Evolutionary conservation across 2,888 invertebrate genomes (phyloP), one percentile per base, ranked within the genome.

Genomic region (Malacosoma neustria): DNA sequence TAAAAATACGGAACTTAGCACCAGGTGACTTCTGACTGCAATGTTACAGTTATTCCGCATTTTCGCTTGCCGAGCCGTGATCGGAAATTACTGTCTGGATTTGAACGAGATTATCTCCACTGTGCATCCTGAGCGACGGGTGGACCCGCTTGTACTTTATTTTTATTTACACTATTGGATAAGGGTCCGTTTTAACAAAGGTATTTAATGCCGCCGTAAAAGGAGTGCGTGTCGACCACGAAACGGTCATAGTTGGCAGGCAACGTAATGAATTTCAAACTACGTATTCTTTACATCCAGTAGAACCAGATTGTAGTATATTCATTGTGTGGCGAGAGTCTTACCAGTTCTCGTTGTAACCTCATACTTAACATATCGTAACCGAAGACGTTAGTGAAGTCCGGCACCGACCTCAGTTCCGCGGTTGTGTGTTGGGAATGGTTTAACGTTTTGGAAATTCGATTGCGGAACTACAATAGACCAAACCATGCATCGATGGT

Each of bases 361-460:
- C 49, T 49, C 57, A 81, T 58, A 81, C 76, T 59, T 52, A n/a
- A n/a, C n/a, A n/a, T 22, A 44, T 39, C 43, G 73, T 64, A 79
- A 80, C 67, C 43, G 56, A 64, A 74, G 61, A 72, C 52, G 5
- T 22, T 22, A 22, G 6, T 22, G 9, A 22, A 22, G 5, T 22
- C 9, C 44, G 30, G 38, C n/a, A n/a, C n/a, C n/a, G n/a, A n/a
- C n/a, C n/a, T n/a, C n/a, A n/a, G n/a, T n/a, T n/a, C n/a, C n/a
- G n/a, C n/a, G n/a, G n/a, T n/a, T n/a, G n/a, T n/a, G n/a, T n/a
- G n/a, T n/a, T n/a, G n/a, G 15, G 39, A 35, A 13, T 14, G 30
- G 31, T 11, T 32, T 42, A 44, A 36, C 37, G 22, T 9, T 3
- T 3, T 9, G 22, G 5, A 5, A 22, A 9, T 7, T 9, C 22